Percentiles rank a stretch among this genome's conserved stretches.
Conservation (phyloP, 1,140 invertebrate species). For the Bathynomus jamesi region DNA sequence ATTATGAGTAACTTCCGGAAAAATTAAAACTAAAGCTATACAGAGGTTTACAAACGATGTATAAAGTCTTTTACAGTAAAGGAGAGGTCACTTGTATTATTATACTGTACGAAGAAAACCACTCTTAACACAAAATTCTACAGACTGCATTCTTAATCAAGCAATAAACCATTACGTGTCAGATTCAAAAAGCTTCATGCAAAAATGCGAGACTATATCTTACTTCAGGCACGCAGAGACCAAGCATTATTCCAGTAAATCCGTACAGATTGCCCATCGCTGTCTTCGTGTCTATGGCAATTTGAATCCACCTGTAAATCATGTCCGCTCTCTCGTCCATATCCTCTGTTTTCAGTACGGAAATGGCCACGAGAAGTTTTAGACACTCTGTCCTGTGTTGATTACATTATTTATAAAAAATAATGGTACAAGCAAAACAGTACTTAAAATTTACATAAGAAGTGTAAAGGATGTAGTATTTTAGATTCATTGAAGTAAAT, state of each 20-base stretch:
- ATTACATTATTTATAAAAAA: slow-evolving; percentile 19
- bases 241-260: slow-evolving; percentile 83
- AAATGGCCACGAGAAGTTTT: slow-evolving; percentile 76
- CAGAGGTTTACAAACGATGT: too few species aligned
- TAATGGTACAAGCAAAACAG: neutral
- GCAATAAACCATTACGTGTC: too few species aligned
- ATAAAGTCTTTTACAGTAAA: too few species aligned
- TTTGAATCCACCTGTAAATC: slow-evolving; percentile 86
- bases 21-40: too few species aligned
- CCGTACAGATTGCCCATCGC: slow-evolving; percentile 84
- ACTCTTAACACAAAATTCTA: too few species aligned
- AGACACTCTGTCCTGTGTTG: slow-evolving; percentile 67
- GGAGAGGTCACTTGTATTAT: too few species aligned
- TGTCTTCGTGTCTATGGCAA: slow-evolving; percentile 81
- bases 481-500: neutral
- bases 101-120: too few species aligned
- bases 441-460: neutral
- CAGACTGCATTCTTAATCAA: too few species aligned
- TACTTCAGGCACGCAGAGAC: slow-evolving; percentile 73
- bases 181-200: too few species aligned
- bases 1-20: too few species aligned
- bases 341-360: slow-evolving; percentile 71
- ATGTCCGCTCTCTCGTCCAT: slow-evolving; percentile 65
- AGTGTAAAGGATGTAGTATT: neutral
- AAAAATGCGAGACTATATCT: too few species aligned